A percentile compares a stretch with the other conserved stretches of the same genome.
Conservation (phyloP, 2,113 vertebrate genomes). For the Orientallactaga bullata region DNA sequence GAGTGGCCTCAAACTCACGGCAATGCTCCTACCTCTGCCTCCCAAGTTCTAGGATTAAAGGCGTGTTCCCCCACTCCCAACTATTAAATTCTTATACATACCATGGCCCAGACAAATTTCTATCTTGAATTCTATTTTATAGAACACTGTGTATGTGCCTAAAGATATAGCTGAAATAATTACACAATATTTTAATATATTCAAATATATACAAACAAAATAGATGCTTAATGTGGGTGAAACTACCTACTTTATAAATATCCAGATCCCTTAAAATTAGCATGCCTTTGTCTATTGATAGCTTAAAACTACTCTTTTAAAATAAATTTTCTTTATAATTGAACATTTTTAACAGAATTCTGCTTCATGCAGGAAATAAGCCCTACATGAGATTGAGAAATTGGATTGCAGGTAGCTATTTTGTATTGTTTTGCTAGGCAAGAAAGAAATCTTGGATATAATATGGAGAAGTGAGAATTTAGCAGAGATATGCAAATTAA, state of each 20-base stretch:
- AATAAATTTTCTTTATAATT: background rate
- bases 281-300: background rate
- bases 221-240: background rate
- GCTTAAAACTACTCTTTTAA: background rate
- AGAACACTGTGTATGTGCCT: too few species aligned
- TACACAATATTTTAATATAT: too few species aligned
- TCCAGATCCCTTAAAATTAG: background rate
- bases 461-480: background rate
- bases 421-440: background rate
- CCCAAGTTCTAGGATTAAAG: too few species aligned
- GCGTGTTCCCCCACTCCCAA: too few species aligned
- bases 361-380: background rate
- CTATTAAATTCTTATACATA: background rate
- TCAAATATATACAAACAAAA: too few species aligned
- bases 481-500: background rate
- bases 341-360: background rate
- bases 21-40: too few species aligned
- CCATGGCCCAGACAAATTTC: background rate
- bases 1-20: too few species aligned
- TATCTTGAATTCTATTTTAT: background rate
- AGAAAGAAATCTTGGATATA: background rate
- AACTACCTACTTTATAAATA: background rate
- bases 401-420: background rate
- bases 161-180: too few species aligned
- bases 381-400: background rate